Evolutionary conservation across 1,140 invertebrate species (phyloP), one percentile per base, ranked within the genome.

Genomic region (Lanistes nyassanus): DNA sequence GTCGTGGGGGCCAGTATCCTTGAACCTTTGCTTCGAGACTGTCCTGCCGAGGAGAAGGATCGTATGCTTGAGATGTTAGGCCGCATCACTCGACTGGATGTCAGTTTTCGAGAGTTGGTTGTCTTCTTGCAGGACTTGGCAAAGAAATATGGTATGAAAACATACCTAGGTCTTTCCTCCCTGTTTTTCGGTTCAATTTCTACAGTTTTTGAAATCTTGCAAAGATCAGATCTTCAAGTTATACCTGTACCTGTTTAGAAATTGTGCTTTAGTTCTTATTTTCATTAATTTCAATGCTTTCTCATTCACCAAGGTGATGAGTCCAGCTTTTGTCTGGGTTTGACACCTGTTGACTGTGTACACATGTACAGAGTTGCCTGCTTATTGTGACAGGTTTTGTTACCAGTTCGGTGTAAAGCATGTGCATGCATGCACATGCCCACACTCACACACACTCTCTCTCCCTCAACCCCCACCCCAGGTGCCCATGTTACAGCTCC

Each of bases 11-110:
- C 55, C 26, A 23, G 55, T 11, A 31, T 82, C 39, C 66, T 81
- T 58, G 75, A 77, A 31, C 67, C 75, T 53, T 51, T 82, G 67
- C 64, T 82, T 11, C 64, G 69, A 1, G 76, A 79, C 53, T 65
- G 67, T 34, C 81, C 79, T n/a, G 31, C 71, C 7, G 65, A 37
- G 6, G 58, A 76, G 23, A 64, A 47, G 19, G 23, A 36, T 34
- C 36, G 36, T 9, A 72, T 81, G 19, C 56, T 64, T 42, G 72
- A 79, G 34, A 37, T 82, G 34, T 58, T 76, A 64, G 55, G 78
- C 29, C 47, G 67, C 23, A 77, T 80, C 34, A 47, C 68, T 19
- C 47, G 39, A 5, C 62, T 80, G 31, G 62, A 75, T 19, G 42
- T 82, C 11, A 68, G 76, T 26, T 60, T 75, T 37, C 39, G 67